Evolutionary conservation across 1,140 invertebrate species (phyloP).

Genomic region (Pseudomyrmex dendroicus): DNA sequence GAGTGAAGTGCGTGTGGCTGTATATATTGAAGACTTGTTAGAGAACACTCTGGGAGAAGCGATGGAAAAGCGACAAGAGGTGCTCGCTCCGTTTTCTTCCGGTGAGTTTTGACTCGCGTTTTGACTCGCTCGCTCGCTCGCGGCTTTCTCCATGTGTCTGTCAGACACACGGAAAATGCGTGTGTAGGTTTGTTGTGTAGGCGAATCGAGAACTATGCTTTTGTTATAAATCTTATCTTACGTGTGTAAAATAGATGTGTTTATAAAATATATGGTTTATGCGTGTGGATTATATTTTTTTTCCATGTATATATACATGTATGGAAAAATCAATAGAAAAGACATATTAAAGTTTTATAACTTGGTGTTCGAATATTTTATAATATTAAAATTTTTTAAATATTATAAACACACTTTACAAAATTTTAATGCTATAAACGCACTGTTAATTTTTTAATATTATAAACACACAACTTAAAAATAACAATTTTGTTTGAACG

Average conservation of each 20-base stretch:
- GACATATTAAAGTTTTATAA: no score
- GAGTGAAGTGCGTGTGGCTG: background rate
- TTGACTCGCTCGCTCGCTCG: slow-evolving; percentile 26
- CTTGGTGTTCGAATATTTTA: no score
- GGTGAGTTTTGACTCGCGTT: slow-evolving; percentile 74
- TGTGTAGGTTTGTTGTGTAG: slow-evolving; percentile 19
- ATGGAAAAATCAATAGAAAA: no score
- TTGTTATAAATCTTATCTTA: background rate
- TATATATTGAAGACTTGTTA: no score
- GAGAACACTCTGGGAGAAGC: slow-evolving; percentile 49
- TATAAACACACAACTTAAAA: no score
- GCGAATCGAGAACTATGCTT: background rate
- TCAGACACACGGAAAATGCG: slow-evolving; percentile 15
- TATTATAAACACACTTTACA: no score
- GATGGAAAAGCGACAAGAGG: slow-evolving; percentile 83
- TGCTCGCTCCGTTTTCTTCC: slow-evolving; percentile 81
- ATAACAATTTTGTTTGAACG: no score
- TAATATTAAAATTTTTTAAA: no score
- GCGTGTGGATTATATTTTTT: background rate
- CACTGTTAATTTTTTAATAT: no score
- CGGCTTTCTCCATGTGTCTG: slow-evolving; percentile 63
- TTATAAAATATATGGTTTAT: background rate
- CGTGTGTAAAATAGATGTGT: no score
- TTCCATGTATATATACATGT: no score
- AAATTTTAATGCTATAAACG: no score